phyloP scores from a whole-genome alignment of 2,888 invertebrate species.

The Drosophila lacicola region DNA sequence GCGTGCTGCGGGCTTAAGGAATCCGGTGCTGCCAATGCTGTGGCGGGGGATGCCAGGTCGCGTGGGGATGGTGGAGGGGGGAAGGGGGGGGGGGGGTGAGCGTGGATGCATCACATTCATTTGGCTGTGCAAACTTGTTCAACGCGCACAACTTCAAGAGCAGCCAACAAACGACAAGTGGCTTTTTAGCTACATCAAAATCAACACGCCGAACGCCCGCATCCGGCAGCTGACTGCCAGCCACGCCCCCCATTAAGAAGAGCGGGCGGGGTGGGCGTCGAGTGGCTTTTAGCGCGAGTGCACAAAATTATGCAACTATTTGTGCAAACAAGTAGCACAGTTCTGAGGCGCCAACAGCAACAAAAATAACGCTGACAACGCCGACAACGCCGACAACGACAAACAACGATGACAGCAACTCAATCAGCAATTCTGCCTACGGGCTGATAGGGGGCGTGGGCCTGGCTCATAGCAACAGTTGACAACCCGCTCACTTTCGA shows the following conservation, averaged over 20 bases:
- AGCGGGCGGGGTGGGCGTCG: conserved; percentile 4
- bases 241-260: neutral
- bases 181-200: conserved; percentile 77
- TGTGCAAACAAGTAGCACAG: conserved; percentile 63
- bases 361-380: neutral
- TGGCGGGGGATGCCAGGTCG: neutral
- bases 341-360: conserved; percentile 8
- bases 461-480: conserved; percentile 28
- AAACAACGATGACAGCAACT: conserved; percentile 50
- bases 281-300: conserved; percentile 72
- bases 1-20: conserved; percentile 4
- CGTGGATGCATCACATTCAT: conserved; percentile 57
- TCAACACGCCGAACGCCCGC: conserved; percentile 61
- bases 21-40: conserved; percentile 1
- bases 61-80: too few relatives aligned
- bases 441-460: conserved; percentile 11
- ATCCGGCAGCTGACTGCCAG: conserved; percentile 30
- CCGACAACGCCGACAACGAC: neutral
- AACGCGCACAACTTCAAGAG: conserved; percentile 67
- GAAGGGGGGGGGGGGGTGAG: neutral
- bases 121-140: conserved; percentile 76
- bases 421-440: conserved; percentile 41
- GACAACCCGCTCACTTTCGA: conserved; percentile 16
- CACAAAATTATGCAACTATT: conserved; percentile 75
- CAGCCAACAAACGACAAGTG: conserved; percentile 66